phyloP scores from a whole-genome alignment of 2,797 vertebrate genomes.

The Ctenosaura bakeri region DNA sequence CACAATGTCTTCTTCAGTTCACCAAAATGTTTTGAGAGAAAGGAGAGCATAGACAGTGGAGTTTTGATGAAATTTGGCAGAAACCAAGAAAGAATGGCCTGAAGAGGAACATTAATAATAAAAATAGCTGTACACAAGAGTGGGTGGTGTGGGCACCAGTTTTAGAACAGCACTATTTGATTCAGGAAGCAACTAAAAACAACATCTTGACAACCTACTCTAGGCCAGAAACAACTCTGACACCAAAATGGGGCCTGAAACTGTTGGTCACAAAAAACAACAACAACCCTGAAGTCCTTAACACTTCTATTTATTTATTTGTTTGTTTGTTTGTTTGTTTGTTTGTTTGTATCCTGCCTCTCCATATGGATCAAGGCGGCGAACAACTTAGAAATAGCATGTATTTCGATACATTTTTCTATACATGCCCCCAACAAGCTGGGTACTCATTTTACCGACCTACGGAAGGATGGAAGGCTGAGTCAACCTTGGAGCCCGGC shows the following conservation, averaged over 20 bases:
- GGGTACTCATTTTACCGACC: no score
- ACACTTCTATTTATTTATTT: neutral
- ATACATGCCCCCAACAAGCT: no score
- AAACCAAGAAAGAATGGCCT: slow-evolving; percentile 13
- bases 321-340: no score
- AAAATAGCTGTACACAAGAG: slow-evolving; percentile 7
- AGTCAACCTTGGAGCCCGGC: no score
- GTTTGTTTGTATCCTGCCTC: no score
- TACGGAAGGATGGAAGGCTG: no score
- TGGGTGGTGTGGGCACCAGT: neutral
- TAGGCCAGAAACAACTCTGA: neutral
- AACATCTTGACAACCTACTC: neutral
- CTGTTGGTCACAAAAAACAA: neutral
- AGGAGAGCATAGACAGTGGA: neutral
- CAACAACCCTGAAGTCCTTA: neutral
- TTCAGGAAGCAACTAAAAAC: neutral
- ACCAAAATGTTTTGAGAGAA: neutral
- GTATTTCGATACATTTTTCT: no score
- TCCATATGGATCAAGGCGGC: no score
- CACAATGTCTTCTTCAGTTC: neutral
- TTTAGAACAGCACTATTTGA: neutral
- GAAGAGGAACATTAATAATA: slow-evolving; percentile 10
- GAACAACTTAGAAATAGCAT: no score
- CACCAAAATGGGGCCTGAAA: no score
- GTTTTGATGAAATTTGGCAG: slow-evolving; percentile 16